These are phyloP conservation scores for Parauchenoglanis punctatus DNA, from an alignment of 2,797 vertebrate genomes.

Conservation along the genomic window DNA sequence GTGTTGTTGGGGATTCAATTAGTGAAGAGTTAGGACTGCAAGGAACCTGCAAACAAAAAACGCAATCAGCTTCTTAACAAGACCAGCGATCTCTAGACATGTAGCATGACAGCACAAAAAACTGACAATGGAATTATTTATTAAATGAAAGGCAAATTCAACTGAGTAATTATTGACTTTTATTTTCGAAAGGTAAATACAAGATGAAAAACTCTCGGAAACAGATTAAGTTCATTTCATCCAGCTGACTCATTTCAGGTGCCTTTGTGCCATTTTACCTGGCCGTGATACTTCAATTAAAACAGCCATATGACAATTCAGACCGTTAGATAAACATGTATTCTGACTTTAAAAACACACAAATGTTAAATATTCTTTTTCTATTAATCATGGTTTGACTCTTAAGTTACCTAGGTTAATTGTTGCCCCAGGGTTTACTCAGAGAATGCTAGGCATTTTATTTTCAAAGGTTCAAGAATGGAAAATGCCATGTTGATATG, in stretches of 20 bases:
- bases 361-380: slow-evolving; percentile 51
- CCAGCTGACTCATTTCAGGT: slow-evolving; percentile 31
- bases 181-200: slow-evolving; percentile 38
- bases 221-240: slow-evolving; percentile 18
- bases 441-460: slow-evolving; percentile 47
- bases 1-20: slow-evolving; percentile 55
- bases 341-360: slow-evolving; percentile 49
- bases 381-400: slow-evolving; percentile 80
- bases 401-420: slow-evolving; percentile 80
- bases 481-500: slow-evolving; percentile 60
- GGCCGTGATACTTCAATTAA: slow-evolving; percentile 50
- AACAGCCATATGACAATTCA: slow-evolving; percentile 41
- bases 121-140: slow-evolving; percentile 43
- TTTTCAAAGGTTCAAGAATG: slow-evolving; percentile 55
- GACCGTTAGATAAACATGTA: slow-evolving; percentile 53
- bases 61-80: slow-evolving; percentile 42
- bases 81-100: slow-evolving; percentile 10
- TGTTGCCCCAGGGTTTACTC: slow-evolving; percentile 71
- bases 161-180: slow-evolving; percentile 41
- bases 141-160: too few relatives aligned
- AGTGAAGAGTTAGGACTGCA: slow-evolving; percentile 54
- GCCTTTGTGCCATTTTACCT: slow-evolving; percentile 28
- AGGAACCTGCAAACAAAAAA: slow-evolving; percentile 66
- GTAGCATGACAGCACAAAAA: slow-evolving; percentile 11
- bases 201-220: slow-evolving; percentile 35